phyloP scores from a whole-genome alignment of 2,888 invertebrate species.

The Blastobasis adustella region DNA sequence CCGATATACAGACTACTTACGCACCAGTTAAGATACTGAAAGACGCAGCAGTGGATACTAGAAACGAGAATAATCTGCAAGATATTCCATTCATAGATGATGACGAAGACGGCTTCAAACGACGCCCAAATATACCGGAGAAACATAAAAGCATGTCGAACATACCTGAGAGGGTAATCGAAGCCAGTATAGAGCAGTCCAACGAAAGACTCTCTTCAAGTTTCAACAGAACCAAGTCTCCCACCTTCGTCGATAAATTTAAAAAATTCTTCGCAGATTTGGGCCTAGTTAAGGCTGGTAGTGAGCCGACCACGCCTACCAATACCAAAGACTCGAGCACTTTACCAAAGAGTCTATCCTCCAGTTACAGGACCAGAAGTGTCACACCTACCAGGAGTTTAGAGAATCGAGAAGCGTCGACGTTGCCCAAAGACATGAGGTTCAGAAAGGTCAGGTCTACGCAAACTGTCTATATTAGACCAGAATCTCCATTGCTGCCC shows the following conservation, averaged over 20 bases:
- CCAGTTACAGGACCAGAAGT: slow-evolving; percentile 51
- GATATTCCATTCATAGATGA: slow-evolving; percentile 68
- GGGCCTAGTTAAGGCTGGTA: slow-evolving; percentile 52
- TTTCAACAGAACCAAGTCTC: slow-evolving; percentile 58
- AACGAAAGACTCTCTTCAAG: slow-evolving; percentile 52
- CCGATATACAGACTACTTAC: slow-evolving; percentile 31
- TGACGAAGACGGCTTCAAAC: slow-evolving; percentile 51
- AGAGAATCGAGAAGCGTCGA: slow-evolving; percentile 50
- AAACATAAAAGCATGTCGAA: slow-evolving; percentile 66
- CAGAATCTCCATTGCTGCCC: slow-evolving; percentile 40
- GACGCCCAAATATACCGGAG: slow-evolving; percentile 42
- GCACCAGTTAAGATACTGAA: slow-evolving; percentile 41
- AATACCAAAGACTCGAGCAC: slow-evolving; percentile 32
- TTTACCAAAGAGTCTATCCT: slow-evolving; percentile 51
- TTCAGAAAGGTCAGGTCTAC: slow-evolving; percentile 59
- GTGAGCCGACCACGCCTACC: slow-evolving; percentile 19
- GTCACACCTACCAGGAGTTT: slow-evolving; percentile 37
- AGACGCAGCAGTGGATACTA: slow-evolving; percentile 62
- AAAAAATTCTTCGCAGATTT: slow-evolving; percentile 64
- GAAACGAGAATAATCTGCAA: slow-evolving; percentile 64
- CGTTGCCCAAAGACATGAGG: slow-evolving; percentile 64
- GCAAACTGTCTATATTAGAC: slow-evolving; percentile 58
- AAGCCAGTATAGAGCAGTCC: slow-evolving; percentile 44
- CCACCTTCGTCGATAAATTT: slow-evolving; percentile 64
- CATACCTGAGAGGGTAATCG: slow-evolving; percentile 58